These are phyloP conservation scores for Dysidea cf. avara DNA, from an alignment of 37 sponge, comb jelly and placozoan genomes.

Conservation along the genomic window DNA sequence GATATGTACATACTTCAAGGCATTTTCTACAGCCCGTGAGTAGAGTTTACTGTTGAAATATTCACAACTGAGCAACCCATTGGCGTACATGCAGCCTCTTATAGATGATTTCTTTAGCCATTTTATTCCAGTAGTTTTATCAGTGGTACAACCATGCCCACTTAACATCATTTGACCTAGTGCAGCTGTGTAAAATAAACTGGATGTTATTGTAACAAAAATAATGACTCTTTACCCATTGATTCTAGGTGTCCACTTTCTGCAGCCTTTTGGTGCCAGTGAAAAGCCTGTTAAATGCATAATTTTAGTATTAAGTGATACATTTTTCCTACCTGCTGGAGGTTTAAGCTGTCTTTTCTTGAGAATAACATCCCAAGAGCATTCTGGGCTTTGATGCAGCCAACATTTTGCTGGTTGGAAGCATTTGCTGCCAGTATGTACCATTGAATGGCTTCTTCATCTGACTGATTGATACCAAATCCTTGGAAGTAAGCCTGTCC, in stretches of 20 bases:
- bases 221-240: conserved; percentile 57
- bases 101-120: conserved; percentile 52
- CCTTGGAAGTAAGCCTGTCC: conserved; percentile 89
- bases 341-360: conserved; percentile 58
- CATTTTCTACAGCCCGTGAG: conserved; percentile 55
- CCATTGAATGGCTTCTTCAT: conserved; percentile 76
- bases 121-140: conserved; percentile 30
- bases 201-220: background rate
- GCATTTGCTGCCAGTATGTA: conserved; percentile 37
- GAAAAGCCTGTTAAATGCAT: conserved; percentile 56
- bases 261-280: conserved; percentile 87
- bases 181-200: conserved; percentile 43
- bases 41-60: conserved; percentile 58
- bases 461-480: conserved; percentile 75
- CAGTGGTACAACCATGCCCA: conserved; percentile 31
- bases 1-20: conserved; percentile 25
- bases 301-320: background rate
- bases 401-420: conserved; percentile 3
- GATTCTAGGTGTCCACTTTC: conserved; percentile 69
- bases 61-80: conserved; percentile 42
- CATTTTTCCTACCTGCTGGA: conserved; percentile 42
- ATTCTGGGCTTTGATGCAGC: conserved; percentile 74
- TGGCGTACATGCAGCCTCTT: conserved; percentile 47
- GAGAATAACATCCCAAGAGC: conserved; percentile 88
- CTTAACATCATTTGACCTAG: conserved; percentile 65